Conservation (phyloP, 2,888 invertebrate species). For the Mesorhabditis belari region DNA sequence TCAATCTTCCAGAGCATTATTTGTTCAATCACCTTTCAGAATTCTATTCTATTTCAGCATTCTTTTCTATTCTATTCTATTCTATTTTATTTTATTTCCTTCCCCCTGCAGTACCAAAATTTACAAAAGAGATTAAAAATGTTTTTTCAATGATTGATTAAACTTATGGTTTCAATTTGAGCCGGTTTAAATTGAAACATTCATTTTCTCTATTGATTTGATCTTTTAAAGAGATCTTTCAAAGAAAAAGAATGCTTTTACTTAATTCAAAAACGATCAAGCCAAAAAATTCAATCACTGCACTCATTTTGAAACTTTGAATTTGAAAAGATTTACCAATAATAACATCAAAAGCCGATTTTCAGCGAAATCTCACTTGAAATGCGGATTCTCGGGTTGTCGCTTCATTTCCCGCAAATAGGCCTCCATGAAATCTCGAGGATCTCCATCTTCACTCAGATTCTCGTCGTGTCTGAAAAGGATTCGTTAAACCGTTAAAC, state of each 20-base stretch:
- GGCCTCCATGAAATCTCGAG: conserved; percentile 42
- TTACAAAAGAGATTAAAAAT: conserved; percentile 1
- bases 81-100: background rate
- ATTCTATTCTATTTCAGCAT: too few relatives aligned
- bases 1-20: too few relatives aligned
- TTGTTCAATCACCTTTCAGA: too few relatives aligned
- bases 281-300: background rate
- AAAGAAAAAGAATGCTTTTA: too few relatives aligned
- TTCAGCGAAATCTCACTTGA: background rate
- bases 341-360: background rate
- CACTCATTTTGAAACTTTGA: background rate
- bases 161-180: too few relatives aligned
- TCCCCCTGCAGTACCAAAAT: background rate
- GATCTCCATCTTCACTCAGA: conserved; percentile 14
- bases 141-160: too few relatives aligned
- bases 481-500: too few relatives aligned
- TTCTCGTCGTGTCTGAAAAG: conserved; percentile 5
- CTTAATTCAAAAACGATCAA: background rate
- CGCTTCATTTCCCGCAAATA: conserved; percentile 24
- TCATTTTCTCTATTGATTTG: too few relatives aligned
- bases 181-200: too few relatives aligned
- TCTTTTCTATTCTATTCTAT: background rate
- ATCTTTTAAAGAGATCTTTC: too few relatives aligned
- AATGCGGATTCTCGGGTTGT: background rate
- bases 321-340: background rate